Conservation (phyloP, 2,888 invertebrate genomes). For the Acanthacorydalis orientalis region DNA sequence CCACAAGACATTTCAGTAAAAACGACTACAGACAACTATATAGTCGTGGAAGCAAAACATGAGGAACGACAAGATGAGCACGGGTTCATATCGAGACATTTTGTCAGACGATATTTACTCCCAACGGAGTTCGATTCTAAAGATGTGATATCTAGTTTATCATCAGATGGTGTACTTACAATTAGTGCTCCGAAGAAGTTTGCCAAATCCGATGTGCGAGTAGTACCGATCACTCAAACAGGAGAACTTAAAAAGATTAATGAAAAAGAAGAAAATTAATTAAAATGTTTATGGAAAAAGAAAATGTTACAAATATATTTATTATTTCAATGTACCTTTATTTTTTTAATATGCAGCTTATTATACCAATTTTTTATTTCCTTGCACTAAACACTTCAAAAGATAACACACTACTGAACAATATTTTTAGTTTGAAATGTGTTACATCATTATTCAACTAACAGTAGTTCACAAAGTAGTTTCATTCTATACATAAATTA, state of each 20-base stretch:
- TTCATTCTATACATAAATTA: too few relatives aligned
- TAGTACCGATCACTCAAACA: constrained; percentile 4
- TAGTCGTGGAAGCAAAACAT: constrained; percentile 31
- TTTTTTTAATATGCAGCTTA: too few relatives aligned
- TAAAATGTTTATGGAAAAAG: too few relatives aligned
- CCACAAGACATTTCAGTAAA: constrained; percentile 32
- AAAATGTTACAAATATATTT: too few relatives aligned
- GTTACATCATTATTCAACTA: too few relatives aligned
- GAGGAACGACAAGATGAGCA: constrained; percentile 31
- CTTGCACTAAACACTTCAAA: too few relatives aligned
- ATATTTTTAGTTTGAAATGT: too few relatives aligned
- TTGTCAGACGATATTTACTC: constrained; percentile 28
- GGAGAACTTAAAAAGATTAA: neutral
- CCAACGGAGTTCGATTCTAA: constrained; percentile 27
- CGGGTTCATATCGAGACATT: constrained; percentile 30
- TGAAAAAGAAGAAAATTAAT: neutral
- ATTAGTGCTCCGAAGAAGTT: constrained; percentile 26
- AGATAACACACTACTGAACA: too few relatives aligned
- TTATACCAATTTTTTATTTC: too few relatives aligned
- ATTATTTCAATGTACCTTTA: too few relatives aligned
- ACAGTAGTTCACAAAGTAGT: too few relatives aligned
- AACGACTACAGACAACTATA: constrained; percentile 23
- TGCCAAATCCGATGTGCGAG: neutral
- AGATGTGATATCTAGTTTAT: constrained; percentile 26
- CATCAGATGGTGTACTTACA: constrained; percentile 29